Conservation (phyloP, 2,888 invertebrate genomes). For the Drosophila kanekoi region DNA sequence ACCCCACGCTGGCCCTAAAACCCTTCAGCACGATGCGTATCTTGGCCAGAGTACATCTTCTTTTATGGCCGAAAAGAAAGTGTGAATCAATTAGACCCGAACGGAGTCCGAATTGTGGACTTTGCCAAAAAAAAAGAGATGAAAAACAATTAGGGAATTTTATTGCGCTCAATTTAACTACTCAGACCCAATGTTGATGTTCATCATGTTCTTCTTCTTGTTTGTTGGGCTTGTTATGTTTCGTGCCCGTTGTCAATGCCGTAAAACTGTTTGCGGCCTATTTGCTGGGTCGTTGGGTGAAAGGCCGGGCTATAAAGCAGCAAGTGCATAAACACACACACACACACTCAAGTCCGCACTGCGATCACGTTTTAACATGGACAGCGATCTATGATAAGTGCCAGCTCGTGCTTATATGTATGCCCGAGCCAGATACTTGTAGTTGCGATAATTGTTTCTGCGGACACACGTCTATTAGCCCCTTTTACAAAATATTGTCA, state of each 20-base stretch:
- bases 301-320: conserved; percentile 67
- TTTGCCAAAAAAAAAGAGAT: conserved; percentile 66
- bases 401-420: conserved; percentile 8
- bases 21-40: conserved; percentile 19
- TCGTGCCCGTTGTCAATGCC: conserved; percentile 65
- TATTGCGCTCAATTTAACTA: conserved; percentile 70
- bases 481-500: conserved; percentile 45
- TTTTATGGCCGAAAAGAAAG: conserved; percentile 79
- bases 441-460: conserved; percentile 1
- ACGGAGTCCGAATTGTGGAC: conserved; percentile 61
- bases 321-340: conserved; percentile 55
- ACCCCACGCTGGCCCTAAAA: conserved; percentile 25
- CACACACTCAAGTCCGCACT: conserved; percentile 17
- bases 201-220: conserved; percentile 33
- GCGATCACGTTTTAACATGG: conserved; percentile 19
- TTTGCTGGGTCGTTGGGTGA: conserved; percentile 59
- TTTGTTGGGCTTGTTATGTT: conserved; percentile 18
- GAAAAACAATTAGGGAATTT: conserved; percentile 73
- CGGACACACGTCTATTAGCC: background rate
- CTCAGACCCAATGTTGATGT: conserved; percentile 33
- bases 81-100: conserved; percentile 82
- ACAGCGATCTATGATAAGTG: conserved; percentile 40
- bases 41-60: conserved; percentile 60
- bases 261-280: conserved; percentile 62
- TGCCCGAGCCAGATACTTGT: conserved; percentile 23